Evolutionary conservation across 2,888 invertebrate genomes (phyloP), one percentile per base, ranked within the genome.

Genomic region (Drosophila cracens): DNA sequence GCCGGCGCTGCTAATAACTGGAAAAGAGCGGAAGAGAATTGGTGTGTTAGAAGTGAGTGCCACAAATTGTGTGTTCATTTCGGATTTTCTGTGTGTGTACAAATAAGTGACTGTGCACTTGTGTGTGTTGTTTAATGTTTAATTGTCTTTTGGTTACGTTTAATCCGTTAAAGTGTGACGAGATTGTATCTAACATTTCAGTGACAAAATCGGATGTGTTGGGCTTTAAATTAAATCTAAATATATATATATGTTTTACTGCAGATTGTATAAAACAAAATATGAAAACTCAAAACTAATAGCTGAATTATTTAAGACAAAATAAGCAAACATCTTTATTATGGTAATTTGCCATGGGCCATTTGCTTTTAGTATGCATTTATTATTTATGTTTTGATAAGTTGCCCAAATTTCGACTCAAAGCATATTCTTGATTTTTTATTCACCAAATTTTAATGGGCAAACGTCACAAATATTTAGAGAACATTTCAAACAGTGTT

Each of bases 1-100:
- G 70, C 21, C 57, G 60, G 58, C 60, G 75, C 74, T 56, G 66
- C 70, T 76, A 79, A 79, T 84, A 87, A 79, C 87, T 87, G 89
- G 71, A 87, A 89, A 87, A 72, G 68, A 46, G 57, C 57, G 69
- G 63, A 77, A 58, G 68, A 25, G 36, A n/a, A 27, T 54, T 38
- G 4, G 16, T 83, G 66, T 60, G 67, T 70, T 76, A 73, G 67
- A 77, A 73, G 51, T 70, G 58, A 76, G 69, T 82, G 82, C 52
- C 74, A 74, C 27, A 79, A 83, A 75, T 76, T 70, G 60, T 79
- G 63, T 74, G 51, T 66, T 70, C 60, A 53, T 70, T 77, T 78
- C 74, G 59, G 70, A 62, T 77, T 80, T 79, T 62, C 69, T 60
- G 66, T 74, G 78, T 79, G 59, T 73, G 48, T 58, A 70, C 70